phyloP scores from a whole-genome alignment of 2,113 vertebrate species.

The Notiomystis cincta region DNA sequence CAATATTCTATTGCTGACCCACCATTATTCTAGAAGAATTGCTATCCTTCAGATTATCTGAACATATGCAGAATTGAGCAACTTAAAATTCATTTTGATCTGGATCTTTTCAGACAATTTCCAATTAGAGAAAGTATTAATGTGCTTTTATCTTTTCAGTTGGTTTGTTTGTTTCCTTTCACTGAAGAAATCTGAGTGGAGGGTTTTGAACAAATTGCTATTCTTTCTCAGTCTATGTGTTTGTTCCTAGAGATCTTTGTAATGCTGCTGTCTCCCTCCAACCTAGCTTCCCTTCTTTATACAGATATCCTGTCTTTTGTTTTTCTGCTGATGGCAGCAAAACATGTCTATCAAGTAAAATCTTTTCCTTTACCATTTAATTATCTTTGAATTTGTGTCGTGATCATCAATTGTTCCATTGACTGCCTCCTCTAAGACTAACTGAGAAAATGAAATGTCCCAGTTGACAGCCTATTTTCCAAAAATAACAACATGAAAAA shows the following conservation, averaged over 20 bases:
- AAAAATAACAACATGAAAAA: not conserved
- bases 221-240: not conserved
- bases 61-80: rapidly evolving
- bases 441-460: not conserved
- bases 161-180: not conserved
- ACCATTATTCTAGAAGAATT: not conserved
- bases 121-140: not conserved
- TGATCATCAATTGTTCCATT: not conserved
- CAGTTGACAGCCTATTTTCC: not conserved
- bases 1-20: not conserved
- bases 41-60: not conserved
- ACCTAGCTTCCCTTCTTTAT: not conserved
- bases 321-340: not conserved
- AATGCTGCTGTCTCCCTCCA: not conserved
- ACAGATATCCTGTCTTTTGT: not conserved
- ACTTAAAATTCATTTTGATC: not conserved
- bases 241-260: not conserved
- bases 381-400: not conserved
- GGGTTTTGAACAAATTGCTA: not conserved
- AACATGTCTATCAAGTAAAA: not conserved
- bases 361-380: not conserved
- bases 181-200: not conserved
- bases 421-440: not conserved
- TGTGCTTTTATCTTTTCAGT: not conserved
- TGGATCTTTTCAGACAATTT: not conserved